Percentiles rank a stretch among this genome's conserved stretches.
phyloP scores from a whole-genome alignment of 1,140 invertebrate species.

The Panulirus ornatus region DNA sequence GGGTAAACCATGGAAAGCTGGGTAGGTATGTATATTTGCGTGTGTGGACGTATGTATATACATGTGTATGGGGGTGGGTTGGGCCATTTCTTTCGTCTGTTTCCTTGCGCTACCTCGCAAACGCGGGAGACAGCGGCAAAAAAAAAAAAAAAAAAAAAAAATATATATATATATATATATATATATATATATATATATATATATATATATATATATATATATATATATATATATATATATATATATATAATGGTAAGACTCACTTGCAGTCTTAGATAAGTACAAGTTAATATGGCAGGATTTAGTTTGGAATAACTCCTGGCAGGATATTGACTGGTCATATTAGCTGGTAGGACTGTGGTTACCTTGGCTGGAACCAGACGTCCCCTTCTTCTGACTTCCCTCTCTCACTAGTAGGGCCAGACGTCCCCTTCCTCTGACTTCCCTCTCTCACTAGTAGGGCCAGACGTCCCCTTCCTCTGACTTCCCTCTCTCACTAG shows the following conservation, averaged over 20 bases:
- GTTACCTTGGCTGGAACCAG: neutral
- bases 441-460: too few species aligned
- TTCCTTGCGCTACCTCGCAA: too few species aligned
- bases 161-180: conserved; percentile 38
- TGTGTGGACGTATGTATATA: too few species aligned
- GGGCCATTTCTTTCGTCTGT: too few species aligned
- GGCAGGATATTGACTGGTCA: neutral
- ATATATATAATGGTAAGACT: neutral
- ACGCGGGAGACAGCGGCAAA: too few species aligned
- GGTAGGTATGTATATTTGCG: too few species aligned
- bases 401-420: neutral
- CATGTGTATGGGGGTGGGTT: too few species aligned
- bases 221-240: neutral
- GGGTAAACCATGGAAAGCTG: too few species aligned
- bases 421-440: too few species aligned
- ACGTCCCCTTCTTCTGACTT: neutral
- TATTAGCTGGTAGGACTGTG: neutral
- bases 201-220: neutral
- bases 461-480: too few species aligned
- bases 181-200: conserved; percentile 41
- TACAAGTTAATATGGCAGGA: neutral
- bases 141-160: neutral
- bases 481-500: too few species aligned
- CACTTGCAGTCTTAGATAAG: neutral
- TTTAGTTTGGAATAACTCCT: neutral